A percentile compares a stretch with the other conserved stretches of the same genome.
Conservation (phyloP, 1,140 invertebrate genomes). For the Conopomorpha cramerella region DNA sequence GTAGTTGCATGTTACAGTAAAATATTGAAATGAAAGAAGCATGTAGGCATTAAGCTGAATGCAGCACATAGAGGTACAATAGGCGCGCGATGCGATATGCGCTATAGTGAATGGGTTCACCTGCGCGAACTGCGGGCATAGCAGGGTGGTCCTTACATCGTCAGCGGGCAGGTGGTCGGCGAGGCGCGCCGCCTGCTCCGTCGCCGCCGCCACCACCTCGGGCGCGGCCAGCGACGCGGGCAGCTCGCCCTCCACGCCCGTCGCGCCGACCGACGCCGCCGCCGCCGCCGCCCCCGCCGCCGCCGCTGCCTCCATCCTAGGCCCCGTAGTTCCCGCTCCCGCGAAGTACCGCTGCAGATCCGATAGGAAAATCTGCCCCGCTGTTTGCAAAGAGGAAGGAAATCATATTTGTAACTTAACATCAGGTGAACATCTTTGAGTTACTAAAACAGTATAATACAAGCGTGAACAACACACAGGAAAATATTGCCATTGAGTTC, state of each 20-base stretch:
- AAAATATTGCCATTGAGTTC: too few species aligned
- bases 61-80: too few species aligned
- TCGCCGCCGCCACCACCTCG: slow-evolving; percentile 78
- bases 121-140: slow-evolving; percentile 89
- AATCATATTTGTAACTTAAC: background rate
- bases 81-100: too few species aligned
- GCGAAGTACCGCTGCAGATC: slow-evolving; percentile 91
- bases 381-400: background rate
- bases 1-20: too few species aligned
- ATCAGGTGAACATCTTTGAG: slow-evolving; percentile 1
- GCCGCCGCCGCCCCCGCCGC: slow-evolving; percentile 13
- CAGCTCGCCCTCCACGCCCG: slow-evolving; percentile 63
- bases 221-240: slow-evolving; percentile 18
- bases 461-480: too few species aligned
- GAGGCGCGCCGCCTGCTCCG: too few species aligned
- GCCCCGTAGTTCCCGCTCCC: slow-evolving; percentile 61
- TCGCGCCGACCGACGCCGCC: slow-evolving; percentile 63
- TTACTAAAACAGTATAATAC: too few species aligned
- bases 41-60: too few species aligned
- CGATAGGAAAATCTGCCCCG: slow-evolving; percentile 75
- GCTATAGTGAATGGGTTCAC: slow-evolving; percentile 55
- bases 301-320: slow-evolving; percentile 22
- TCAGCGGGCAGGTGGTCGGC: slow-evolving; percentile 69
- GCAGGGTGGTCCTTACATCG: slow-evolving; percentile 79
- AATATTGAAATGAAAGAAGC: too few species aligned